Conservation (phyloP, 2,888 invertebrate genomes). For the Leistus spinibarbis region DNA sequence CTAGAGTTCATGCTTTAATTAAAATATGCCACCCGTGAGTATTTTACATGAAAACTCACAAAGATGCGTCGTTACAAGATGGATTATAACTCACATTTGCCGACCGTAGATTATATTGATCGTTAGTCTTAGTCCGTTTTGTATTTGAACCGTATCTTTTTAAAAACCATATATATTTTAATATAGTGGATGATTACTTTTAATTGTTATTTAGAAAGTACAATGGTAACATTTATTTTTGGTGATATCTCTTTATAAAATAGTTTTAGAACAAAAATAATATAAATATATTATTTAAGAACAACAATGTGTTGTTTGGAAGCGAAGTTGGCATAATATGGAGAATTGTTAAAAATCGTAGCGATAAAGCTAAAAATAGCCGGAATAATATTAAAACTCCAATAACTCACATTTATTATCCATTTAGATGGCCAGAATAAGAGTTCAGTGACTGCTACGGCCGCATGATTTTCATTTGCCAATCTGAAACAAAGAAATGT, state of each 20-base stretch:
- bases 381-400: background rate
- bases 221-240: too few relatives aligned
- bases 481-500: background rate
- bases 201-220: too few relatives aligned
- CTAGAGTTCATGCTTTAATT: background rate
- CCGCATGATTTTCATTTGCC: background rate
- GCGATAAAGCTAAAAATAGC: background rate
- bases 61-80: background rate
- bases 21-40: background rate
- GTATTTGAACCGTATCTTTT: background rate
- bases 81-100: background rate
- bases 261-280: too few relatives aligned
- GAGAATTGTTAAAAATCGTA: background rate
- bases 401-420: background rate
- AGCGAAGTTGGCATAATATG: background rate
- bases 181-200: too few relatives aligned
- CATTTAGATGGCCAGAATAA: background rate
- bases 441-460: background rate
- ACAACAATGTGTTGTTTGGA: background rate
- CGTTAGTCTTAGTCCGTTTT: background rate
- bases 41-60: background rate
- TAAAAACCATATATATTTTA: too few relatives aligned
- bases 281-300: background rate
- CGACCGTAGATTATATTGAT: background rate
- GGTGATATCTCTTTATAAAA: too few relatives aligned